Evolutionary conservation across 2,888 invertebrate genomes (phyloP).

Genomic region (Nasonia oneida): DNA sequence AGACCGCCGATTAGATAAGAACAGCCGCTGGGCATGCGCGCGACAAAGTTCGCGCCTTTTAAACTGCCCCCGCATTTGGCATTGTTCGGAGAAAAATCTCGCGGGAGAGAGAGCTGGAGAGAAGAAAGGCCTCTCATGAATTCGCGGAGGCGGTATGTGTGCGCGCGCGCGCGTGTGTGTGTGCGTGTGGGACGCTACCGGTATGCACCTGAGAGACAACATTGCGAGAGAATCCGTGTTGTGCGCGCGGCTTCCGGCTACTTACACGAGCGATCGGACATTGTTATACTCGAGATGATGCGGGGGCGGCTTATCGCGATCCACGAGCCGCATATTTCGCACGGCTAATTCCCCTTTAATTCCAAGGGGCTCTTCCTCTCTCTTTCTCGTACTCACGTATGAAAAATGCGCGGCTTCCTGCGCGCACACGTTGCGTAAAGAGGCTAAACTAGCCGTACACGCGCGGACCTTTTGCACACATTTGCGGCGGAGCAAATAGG

Average conservation of each 20-base stretch:
- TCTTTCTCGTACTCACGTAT: neutral
- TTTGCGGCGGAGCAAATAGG: conserved; percentile 38
- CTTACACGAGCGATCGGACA: conserved; percentile 2
- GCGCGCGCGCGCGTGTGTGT: no score
- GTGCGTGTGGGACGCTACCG: neutral
- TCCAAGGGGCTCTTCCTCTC: neutral
- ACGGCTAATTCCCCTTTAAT: conserved; percentile 49
- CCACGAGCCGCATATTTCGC: conserved; percentile 54
- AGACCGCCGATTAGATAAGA: conserved; percentile 56
- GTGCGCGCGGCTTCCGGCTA: conserved; percentile 6
- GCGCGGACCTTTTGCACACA: neutral
- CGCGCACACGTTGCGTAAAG: no score
- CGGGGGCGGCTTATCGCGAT: conserved; percentile 52
- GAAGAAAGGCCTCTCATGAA: conserved; percentile 20
- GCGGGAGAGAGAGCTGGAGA: neutral
- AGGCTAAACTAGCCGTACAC: neutral
- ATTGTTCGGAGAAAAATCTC: conserved; percentile 24
- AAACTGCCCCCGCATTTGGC: conserved; percentile 30
- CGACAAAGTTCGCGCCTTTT: conserved; percentile 52
- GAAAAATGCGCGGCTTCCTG: neutral
- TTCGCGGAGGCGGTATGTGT: neutral
- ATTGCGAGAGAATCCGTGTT: conserved; percentile 18
- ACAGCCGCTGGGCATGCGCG: neutral
- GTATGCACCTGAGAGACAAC: neutral
- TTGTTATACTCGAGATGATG: conserved; percentile 1